A percentile compares a stretch with the other conserved stretches of the same genome.
These are phyloP conservation scores for Spinus pinus DNA, from an alignment of 2,797 vertebrate genomes.

Conservation along the genomic window DNA sequence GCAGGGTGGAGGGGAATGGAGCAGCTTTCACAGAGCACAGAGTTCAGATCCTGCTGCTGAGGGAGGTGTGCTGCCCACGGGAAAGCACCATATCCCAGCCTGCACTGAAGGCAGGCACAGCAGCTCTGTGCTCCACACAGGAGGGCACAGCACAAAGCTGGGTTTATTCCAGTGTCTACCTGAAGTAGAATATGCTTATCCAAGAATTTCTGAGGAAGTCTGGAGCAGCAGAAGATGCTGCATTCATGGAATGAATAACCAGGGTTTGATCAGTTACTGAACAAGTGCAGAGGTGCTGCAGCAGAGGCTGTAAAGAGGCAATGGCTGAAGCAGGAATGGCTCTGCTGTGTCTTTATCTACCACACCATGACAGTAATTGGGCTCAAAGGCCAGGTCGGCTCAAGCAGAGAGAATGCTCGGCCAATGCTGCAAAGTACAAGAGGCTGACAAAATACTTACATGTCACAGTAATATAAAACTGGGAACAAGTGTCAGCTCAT, in stretches of 20 bases:
- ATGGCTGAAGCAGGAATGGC: background rate
- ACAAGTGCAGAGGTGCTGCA: background rate
- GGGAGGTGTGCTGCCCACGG: accelerated
- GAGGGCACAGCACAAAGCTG: background rate
- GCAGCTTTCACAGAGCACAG: background rate
- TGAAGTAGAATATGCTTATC: background rate
- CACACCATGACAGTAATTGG: background rate
- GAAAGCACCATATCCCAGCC: accelerated
- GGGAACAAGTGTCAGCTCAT: background rate
- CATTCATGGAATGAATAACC: background rate
- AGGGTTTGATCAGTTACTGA: background rate
- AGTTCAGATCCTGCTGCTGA: background rate
- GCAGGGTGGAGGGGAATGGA: background rate
- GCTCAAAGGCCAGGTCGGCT: background rate
- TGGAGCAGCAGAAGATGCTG: background rate
- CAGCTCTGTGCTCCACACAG: background rate
- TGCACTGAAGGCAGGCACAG: background rate
- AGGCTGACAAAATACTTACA: background rate
- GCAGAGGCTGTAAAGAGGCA: too few species aligned
- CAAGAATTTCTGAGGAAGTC: background rate
- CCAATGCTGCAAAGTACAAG: background rate
- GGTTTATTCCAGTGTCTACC: background rate
- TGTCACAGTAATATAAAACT: background rate
- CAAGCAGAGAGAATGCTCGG: background rate
- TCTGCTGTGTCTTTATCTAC: background rate